Percentiles rank a stretch among this genome's conserved stretches.
These are phyloP conservation scores for Elgonia sp. DNA, from an alignment of 2,888 invertebrate species.

Conservation along the genomic window DNA sequence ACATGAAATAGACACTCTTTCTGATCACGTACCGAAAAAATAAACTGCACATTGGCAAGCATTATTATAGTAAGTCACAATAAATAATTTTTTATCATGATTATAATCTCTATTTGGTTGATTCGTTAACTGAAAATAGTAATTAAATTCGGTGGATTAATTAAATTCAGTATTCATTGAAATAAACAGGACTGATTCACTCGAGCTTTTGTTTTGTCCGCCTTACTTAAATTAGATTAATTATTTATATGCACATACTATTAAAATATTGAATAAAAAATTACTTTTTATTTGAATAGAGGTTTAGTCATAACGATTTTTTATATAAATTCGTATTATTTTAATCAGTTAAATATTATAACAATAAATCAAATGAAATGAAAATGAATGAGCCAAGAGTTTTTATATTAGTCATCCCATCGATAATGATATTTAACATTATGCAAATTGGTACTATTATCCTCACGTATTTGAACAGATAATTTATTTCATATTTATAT, in stretches of 20 bases:
- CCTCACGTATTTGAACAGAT: neutral
- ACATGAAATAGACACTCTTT: neutral
- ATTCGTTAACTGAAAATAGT: constrained; percentile 3
- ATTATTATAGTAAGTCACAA: neutral
- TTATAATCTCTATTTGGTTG: no score
- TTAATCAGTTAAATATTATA: neutral
- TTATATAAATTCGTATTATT: neutral
- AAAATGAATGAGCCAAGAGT: neutral
- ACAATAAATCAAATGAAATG: neutral
- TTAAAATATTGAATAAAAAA: no score
- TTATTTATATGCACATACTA: no score
- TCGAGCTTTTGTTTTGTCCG: no score
- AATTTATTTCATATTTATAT: constrained; percentile 10
- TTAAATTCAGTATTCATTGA: neutral
- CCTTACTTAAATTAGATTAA: no score
- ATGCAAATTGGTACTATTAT: neutral
- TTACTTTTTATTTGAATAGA: no score
- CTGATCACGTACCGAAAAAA: neutral
- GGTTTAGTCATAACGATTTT: no score
- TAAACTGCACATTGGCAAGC: neutral
- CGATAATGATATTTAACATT: constrained; percentile 2
- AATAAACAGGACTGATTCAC: no score
- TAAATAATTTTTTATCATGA: neutral
- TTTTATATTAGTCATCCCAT: neutral
- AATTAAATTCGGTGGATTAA: neutral